Percentiles rank a stretch among this genome's conserved stretches.
Evolutionary conservation across 2,888 invertebrate genomes (phyloP).

Genomic region (Cryptosula pallasiana): DNA sequence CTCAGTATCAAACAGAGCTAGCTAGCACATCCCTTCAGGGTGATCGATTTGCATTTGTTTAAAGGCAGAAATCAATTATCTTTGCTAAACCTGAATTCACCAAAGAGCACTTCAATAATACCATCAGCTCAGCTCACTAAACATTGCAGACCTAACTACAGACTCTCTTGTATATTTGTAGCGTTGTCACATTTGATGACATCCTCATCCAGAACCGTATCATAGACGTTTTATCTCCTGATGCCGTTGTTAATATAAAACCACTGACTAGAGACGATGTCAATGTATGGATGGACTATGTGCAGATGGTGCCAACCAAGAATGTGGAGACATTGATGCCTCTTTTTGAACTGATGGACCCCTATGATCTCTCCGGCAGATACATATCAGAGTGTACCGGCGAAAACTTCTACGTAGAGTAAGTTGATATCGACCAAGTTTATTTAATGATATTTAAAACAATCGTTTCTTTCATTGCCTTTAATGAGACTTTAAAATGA

Average conservation of each 20-base stretch:
- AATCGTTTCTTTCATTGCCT: too few relatives aligned
- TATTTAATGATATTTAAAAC: too few relatives aligned
- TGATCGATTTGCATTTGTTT: too few relatives aligned
- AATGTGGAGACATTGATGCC: not conserved
- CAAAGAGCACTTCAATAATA: too few relatives aligned
- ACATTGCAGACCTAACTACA: too few relatives aligned
- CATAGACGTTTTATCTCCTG: conserved; percentile 11
- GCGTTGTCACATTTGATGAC: conserved; percentile 10
- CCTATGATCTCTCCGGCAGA: conserved; percentile 4
- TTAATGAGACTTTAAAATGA: too few relatives aligned
- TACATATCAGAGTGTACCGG: conserved; percentile 66
- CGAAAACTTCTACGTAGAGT: conserved; percentile 74
- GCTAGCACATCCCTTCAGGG: too few relatives aligned
- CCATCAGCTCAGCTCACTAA: too few relatives aligned
- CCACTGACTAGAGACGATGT: not conserved
- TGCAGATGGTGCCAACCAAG: conserved; percentile 14
- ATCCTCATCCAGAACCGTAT: conserved; percentile 14
- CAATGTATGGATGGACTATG: not conserved
- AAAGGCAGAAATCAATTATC: too few relatives aligned
- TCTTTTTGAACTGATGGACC: not conserved
- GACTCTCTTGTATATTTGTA: too few relatives aligned
- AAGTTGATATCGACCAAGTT: conserved; percentile 43
- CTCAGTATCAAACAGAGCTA: too few relatives aligned
- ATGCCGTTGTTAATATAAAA: not conserved
- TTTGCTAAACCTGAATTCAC: too few relatives aligned